phyloP scores from a whole-genome alignment of 2,888 invertebrate genomes.

The Sesia apiformis region DNA sequence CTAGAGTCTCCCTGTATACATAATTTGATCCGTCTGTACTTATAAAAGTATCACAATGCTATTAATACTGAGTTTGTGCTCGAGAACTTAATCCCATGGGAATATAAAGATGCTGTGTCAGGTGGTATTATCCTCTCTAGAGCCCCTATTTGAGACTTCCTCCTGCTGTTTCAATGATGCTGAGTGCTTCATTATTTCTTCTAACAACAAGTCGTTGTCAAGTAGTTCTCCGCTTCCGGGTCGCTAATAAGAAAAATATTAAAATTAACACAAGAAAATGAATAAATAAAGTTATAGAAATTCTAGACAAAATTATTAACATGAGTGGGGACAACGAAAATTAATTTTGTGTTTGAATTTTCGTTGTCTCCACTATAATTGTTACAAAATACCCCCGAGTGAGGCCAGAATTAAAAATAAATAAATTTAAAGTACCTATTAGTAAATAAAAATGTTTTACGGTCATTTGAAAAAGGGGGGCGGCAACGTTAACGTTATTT shows the following conservation, averaged over 20 bases:
- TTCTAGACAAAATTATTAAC: too few relatives aligned
- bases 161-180: conserved; percentile 40
- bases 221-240: conserved; percentile 53
- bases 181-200: conserved; percentile 54
- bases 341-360: too few relatives aligned
- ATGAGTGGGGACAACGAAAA: too few relatives aligned
- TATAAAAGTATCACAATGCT: conserved; percentile 4
- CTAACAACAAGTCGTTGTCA: conserved; percentile 56
- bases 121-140: conserved; percentile 46
- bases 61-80: conserved; percentile 57
- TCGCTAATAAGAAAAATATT: conserved; percentile 25
- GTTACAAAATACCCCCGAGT: too few relatives aligned
- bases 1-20: too few relatives aligned
- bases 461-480: too few relatives aligned
- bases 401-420: background rate
- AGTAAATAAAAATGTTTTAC: too few relatives aligned
- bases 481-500: too few relatives aligned
- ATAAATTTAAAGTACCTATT: background rate
- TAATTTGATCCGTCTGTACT: background rate
- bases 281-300: too few relatives aligned
- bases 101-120: conserved; percentile 55
- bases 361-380: too few relatives aligned
- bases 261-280: conserved; percentile 5
- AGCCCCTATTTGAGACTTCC: conserved; percentile 22
- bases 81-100: conserved; percentile 39